phyloP scores from a whole-genome alignment of 2,888 invertebrate species.

The Nephrotoma appendiculata region DNA sequence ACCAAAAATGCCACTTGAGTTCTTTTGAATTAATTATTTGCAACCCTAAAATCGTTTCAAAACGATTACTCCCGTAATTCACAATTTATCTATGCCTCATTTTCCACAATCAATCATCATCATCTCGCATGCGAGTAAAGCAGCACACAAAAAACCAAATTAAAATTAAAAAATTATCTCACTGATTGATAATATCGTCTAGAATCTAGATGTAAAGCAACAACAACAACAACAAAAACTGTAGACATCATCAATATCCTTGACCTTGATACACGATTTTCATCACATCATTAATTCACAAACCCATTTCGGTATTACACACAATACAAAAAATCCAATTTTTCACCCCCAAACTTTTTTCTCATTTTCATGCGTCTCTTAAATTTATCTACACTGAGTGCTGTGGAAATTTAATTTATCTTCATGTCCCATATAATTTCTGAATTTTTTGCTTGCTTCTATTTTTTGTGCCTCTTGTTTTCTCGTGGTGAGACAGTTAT shows the following conservation, averaged over 20 bases:
- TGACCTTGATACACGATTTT: not conserved
- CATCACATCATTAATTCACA: not conserved
- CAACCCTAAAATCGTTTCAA: not conserved
- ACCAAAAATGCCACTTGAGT: not conserved
- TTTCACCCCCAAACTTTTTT: not conserved
- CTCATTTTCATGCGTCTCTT: not conserved
- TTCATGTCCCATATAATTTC: not conserved
- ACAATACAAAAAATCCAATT: not conserved
- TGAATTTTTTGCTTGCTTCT: not conserved
- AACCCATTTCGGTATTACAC: not conserved
- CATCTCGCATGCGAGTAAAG: not conserved
- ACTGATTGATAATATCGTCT: not conserved
- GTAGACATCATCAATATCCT: not conserved
- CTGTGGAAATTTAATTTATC: not conserved
- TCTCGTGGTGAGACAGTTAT: not conserved
- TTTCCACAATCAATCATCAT: not conserved
- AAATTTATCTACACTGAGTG: not conserved
- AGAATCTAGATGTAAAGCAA: not conserved
- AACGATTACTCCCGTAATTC: not conserved
- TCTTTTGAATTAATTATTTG: not conserved
- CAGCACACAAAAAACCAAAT: not conserved
- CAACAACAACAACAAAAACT: not conserved
- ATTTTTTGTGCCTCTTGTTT: not conserved
- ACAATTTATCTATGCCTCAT: not conserved
- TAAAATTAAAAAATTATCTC: not conserved